Evolutionary conservation across 2,888 invertebrate genomes (phyloP).

Genomic region (Digitonthophagus gazella): DNA sequence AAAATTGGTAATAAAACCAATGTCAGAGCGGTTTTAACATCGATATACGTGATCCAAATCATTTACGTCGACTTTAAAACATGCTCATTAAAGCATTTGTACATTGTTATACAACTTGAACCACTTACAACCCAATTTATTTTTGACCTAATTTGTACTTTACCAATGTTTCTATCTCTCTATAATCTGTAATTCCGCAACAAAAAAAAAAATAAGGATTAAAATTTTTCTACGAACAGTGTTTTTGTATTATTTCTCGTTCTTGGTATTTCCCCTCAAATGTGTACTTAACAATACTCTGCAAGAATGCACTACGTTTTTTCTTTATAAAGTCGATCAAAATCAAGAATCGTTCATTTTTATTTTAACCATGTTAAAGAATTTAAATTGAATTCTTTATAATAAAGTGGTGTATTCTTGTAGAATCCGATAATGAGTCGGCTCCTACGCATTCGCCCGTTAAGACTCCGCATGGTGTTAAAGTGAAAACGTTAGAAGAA

Average conservation of each 20-base stretch:
- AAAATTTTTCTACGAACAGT: slow-evolving; percentile 27
- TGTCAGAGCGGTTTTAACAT: too few relatives aligned
- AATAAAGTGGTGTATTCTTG: slow-evolving; percentile 61
- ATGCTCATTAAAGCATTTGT: too few relatives aligned
- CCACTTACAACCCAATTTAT: background rate
- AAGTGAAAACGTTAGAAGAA: slow-evolving; percentile 67
- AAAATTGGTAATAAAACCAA: too few relatives aligned
- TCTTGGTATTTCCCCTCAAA: slow-evolving; percentile 1
- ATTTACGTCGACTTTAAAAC: too few relatives aligned
- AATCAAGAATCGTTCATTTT: slow-evolving; percentile 18
- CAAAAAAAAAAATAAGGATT: slow-evolving; percentile 25
- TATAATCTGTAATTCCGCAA: slow-evolving; percentile 25
- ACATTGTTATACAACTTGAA: background rate
- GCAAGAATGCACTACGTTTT: slow-evolving; percentile 50
- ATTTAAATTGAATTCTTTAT: slow-evolving; percentile 20
- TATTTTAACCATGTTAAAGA: too few relatives aligned
- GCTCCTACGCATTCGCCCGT: slow-evolving; percentile 61
- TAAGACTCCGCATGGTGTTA: slow-evolving; percentile 51
- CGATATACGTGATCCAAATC: too few relatives aligned
- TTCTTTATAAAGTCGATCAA: slow-evolving; percentile 9
- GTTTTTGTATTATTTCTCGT: background rate
- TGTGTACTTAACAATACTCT: slow-evolving; percentile 36
- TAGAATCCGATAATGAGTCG: slow-evolving; percentile 78
- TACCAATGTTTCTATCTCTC: slow-evolving; percentile 22
- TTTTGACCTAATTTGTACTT: slow-evolving; percentile 16